Evolutionary conservation across 2,888 invertebrate genomes (phyloP).

Genomic region (Chrysolina haemoptera): DNA sequence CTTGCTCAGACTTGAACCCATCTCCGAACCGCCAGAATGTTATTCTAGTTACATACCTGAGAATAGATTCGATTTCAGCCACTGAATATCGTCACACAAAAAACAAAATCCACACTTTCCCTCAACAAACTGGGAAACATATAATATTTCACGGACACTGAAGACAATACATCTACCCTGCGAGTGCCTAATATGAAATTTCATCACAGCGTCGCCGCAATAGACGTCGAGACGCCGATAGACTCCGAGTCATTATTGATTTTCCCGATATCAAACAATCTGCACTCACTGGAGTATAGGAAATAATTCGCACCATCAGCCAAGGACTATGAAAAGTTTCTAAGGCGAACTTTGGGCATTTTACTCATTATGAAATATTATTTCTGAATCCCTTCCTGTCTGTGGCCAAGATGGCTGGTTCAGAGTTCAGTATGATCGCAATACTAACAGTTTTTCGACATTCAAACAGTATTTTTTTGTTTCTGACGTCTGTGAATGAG

Average conservation of each 20-base stretch:
- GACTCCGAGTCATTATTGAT: constrained; percentile 63
- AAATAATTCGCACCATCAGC: neutral
- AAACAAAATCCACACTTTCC: neutral
- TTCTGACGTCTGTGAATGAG: no score
- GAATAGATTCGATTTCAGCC: neutral
- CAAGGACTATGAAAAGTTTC: no score
- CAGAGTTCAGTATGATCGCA: no score
- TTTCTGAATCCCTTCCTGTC: no score
- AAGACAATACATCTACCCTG: neutral
- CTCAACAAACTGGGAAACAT: neutral
- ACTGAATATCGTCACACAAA: neutral
- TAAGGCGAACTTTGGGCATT: no score
- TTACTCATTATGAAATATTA: no score
- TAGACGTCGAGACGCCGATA: constrained; percentile 39
- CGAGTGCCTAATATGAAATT: constrained; percentile 24
- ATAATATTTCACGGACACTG: neutral
- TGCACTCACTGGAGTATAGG: neutral
- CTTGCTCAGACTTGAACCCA: neutral
- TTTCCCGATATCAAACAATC: constrained; percentile 43
- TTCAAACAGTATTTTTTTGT: no score
- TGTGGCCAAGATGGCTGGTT: no score
- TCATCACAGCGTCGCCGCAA: constrained; percentile 58
- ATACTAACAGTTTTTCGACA: no score
- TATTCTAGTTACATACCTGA: neutral
- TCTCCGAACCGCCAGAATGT: neutral